These are phyloP conservation scores for Drosophila sturtevanti DNA, from an alignment of 1,140 invertebrate species.

Conservation along the genomic window DNA sequence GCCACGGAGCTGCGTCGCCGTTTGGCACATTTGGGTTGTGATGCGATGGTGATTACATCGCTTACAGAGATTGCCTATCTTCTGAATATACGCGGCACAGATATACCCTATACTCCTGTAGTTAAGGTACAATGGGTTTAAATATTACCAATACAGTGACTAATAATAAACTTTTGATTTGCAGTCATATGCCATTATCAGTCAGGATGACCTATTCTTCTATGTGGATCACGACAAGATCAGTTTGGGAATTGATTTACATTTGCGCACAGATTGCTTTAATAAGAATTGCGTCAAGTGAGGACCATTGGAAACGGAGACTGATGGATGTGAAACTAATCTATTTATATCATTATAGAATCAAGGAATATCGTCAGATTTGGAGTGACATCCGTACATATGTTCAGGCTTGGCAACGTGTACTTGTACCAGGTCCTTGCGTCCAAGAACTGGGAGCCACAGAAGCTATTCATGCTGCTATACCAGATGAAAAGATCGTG, in stretches of 20 bases:
- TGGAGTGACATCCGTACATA: slow-evolving; percentile 88
- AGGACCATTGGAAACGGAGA: slow-evolving; percentile 41
- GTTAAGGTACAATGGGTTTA: slow-evolving; percentile 77
- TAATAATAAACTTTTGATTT: background rate
- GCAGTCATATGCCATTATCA: slow-evolving; percentile 89
- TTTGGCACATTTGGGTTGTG: slow-evolving; percentile 86
- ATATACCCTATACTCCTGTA: slow-evolving; percentile 94
- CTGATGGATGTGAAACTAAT: too few relatives aligned
- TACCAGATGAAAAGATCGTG: slow-evolving; percentile 85
- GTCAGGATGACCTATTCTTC: slow-evolving; percentile 85
- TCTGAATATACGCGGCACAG: slow-evolving; percentile 96
- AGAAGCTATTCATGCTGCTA: slow-evolving; percentile 88
- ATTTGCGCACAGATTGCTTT: slow-evolving; percentile 85
- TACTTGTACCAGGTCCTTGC: slow-evolving; percentile 89
- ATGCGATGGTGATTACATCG: slow-evolving; percentile 93
- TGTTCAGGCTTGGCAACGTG: slow-evolving; percentile 86
- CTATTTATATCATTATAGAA: slow-evolving; percentile 82
- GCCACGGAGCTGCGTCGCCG: slow-evolving; percentile 87
- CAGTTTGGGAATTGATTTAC: slow-evolving; percentile 83
- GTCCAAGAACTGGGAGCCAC: slow-evolving; percentile 89
- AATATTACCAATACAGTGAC: background rate
- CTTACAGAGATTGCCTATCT: slow-evolving; percentile 97
- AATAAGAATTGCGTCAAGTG: slow-evolving; percentile 87
- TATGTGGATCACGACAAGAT: slow-evolving; percentile 87
- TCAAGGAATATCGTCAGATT: slow-evolving; percentile 88